Base-by-base conservation (phyloP, 2,888 invertebrate genomes). In the Anoplius nigerrimus region DNA sequence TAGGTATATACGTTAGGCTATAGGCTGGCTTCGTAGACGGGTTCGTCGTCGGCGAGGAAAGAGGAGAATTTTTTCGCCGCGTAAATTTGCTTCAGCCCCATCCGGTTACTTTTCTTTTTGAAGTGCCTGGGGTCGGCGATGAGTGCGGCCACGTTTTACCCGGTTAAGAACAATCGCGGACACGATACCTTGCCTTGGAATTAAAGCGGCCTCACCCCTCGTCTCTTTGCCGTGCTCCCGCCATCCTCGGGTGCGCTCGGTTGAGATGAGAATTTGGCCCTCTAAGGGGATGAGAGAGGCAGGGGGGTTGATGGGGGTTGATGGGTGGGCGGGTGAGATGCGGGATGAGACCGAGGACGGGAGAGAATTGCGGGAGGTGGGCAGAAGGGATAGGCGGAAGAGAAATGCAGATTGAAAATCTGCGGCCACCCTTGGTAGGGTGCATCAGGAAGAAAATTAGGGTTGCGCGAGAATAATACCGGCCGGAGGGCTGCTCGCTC, bases 361-460 rank as follows among this genome's bases (percentile, higher is more conserved):
- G 27, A 27, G 21, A n/a, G 16, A 27, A 22, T 27, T 42, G n/a
- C 42, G 46, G n/a, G 13, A 43, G 20, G 18, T 55, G 57, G 43
- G 15, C 15, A 27, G 16, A 18, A 18, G 53, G 53, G 54, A 69
- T 63, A 56, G 67, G 70, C 57, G 66, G 65, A 69, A 71, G 79
- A 75, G 79, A 79, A 80, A 77, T 75, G 78, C 75, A 75, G 78
- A 78, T 78, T 78, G 78, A 78, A 75, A 78, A 78, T 75, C 78
- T 71, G 78, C 57, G 78, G 71, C 71, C 75, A 59, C 63, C 75
- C 69, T 70, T 63, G 66, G 64, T n/a, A 72, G 78, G 78, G 75
- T 75, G 78, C 78, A 78, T 75, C 73, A 62, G 66, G 54, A 78
- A 78, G 78, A 77, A 78, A 78, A 78, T 77, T 78, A 73, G 78